phyloP scores from a whole-genome alignment of 2,888 invertebrate genomes.

The Pseudeuparius sepicola region DNA sequence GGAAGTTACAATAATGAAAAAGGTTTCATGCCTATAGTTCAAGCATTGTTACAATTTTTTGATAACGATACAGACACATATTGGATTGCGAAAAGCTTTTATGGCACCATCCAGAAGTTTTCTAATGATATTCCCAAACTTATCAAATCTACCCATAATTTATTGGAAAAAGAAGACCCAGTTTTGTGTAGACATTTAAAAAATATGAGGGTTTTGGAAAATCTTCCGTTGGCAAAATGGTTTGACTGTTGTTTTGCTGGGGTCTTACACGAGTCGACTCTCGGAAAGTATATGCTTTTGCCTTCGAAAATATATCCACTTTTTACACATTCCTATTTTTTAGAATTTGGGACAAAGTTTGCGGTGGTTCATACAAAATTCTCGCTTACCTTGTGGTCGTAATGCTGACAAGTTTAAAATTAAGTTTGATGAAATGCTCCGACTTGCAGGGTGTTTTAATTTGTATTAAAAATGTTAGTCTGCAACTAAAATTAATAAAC shows the following conservation, averaged over 20 bases:
- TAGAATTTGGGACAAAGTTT: conserved; percentile 84
- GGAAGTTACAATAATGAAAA: conserved; percentile 22
- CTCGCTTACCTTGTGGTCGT: conserved; percentile 69
- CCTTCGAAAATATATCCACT: background rate
- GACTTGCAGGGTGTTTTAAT: conserved; percentile 50
- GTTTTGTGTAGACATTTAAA: conserved; percentile 59
- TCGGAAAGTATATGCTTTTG: conserved; percentile 54
- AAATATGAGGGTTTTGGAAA: conserved; percentile 52
- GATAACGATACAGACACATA: conserved; percentile 70
- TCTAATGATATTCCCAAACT: conserved; percentile 42
- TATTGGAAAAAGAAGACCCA: conserved; percentile 70
- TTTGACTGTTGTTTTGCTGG: conserved; percentile 76
- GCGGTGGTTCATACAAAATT: conserved; percentile 76
- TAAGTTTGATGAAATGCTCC: conserved; percentile 54
- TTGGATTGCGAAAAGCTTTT: conserved; percentile 73
- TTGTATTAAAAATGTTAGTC: conserved; percentile 56
- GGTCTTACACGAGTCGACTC: conserved; percentile 63
- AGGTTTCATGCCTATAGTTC: conserved; percentile 47
- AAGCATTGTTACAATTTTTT: conserved; percentile 59
- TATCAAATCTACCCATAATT: conserved; percentile 52
- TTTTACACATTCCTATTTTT: conserved; percentile 9
- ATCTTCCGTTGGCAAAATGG: conserved; percentile 66
- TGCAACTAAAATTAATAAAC: conserved; percentile 4
- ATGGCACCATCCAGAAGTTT: conserved; percentile 56
- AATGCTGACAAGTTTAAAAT: conserved; percentile 58